phyloP scores from a whole-genome alignment of 2,113 vertebrate species.

The Macrotis lagotis region DNA sequence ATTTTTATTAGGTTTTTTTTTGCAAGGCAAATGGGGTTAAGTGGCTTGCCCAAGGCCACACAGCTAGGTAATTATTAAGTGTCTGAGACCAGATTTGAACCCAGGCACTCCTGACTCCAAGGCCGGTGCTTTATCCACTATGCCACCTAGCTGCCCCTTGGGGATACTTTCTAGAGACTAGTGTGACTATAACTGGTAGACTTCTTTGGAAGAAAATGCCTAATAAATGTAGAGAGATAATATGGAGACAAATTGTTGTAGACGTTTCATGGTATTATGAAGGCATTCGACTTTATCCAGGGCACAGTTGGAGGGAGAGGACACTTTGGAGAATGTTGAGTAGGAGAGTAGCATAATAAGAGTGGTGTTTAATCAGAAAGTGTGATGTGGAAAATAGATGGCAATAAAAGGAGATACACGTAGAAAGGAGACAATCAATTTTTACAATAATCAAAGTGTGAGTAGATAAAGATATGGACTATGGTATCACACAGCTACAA shows the following conservation, averaged over 20 bases:
- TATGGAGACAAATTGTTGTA: background rate
- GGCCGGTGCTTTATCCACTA: no score
- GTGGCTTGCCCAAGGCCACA: no score
- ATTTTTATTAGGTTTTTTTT: no score
- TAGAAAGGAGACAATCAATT: conserved; percentile 1
- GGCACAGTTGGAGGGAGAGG: background rate
- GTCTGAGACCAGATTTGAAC: no score
- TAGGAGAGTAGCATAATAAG: background rate
- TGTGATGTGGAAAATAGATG: background rate
- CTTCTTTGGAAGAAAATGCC: background rate
- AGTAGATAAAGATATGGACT: background rate
- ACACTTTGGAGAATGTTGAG: background rate
- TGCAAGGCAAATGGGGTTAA: no score
- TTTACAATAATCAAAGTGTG: conserved; percentile 21
- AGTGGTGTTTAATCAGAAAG: conserved; percentile 13
- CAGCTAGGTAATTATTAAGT: no score
- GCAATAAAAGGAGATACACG: conserved; percentile 15
- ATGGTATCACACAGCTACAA: no score
- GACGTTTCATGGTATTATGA: background rate
- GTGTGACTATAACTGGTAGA: background rate
- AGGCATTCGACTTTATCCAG: background rate
- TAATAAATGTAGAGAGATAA: background rate
- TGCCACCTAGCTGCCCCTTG: no score
- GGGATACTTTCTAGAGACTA: background rate
- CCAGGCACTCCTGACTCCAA: no score